Evolutionary conservation across 2,113 vertebrate species (phyloP), one percentile per base, ranked within the genome.

Genomic region (Tympanuchus pallidicinctus): DNA sequence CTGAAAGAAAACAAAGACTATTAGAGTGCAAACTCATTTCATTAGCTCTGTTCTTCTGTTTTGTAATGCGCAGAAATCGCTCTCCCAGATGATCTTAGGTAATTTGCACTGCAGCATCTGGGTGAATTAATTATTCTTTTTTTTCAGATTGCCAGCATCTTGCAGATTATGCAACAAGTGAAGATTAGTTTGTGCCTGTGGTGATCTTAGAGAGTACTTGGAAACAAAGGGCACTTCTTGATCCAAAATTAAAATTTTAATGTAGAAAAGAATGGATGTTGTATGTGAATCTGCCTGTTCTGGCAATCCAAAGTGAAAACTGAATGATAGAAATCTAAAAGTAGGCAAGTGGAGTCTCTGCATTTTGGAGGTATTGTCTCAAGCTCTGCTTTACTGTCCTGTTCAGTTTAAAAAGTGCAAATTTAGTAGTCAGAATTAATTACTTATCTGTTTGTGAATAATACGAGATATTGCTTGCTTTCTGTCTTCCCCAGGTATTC

Each of bases 51-150:
- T 61, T 89, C 48, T 32, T 64, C 65, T 81, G 91, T 82, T 80
- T 92, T 94, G 50, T 89, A 63, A 66, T 80, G 89, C 73, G 27
- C 36, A 70, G 86, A 96, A 90, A 70, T 92, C 47, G 65, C 86
- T 89, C 73, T 96, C 92, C 88, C 92, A 86, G 75, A 89, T 95
- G 92, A 95, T 95, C 72, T n/a, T 82, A 86, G 66, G 92, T 96
- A 96, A 95, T 97, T 91, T 95, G 70, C 82, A 76, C 79, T 79
- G 91, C 69, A 96, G 93, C 96, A 96, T 96, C 95, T 96, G 95
- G 66, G 54, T 93, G 81, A 91, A 94, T 96, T 94, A 95, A 96
- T 97, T 94, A 96, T 67, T 82, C 34, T 34, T 48, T 67, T 72
- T 72, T 48, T 67, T 50, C 32, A 83, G 81, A 86, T 94, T 95